Percentiles rank a stretch among this genome's conserved stretches.
These are phyloP conservation scores for Brachionus rotundiformis DNA, from an alignment of 1,140 invertebrate species.

Conservation along the genomic window DNA sequence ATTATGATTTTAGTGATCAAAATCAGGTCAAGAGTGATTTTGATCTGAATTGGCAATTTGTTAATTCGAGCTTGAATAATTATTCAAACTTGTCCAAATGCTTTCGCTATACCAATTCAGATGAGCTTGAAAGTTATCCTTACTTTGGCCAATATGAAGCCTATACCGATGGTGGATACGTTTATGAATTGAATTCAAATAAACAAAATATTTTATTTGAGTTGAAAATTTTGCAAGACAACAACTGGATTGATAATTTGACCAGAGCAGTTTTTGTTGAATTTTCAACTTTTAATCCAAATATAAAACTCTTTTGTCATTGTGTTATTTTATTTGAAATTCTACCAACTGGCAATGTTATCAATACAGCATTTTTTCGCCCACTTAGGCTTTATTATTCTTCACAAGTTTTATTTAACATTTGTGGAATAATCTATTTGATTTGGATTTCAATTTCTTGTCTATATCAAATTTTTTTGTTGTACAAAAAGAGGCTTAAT, in stretches of 20 bases:
- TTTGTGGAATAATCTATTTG: neutral
- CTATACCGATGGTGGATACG: slow-evolving; percentile 67
- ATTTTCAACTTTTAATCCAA: slow-evolving; percentile 75
- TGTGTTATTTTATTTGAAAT: slow-evolving; percentile 70
- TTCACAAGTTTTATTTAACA: neutral
- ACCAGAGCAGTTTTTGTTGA: slow-evolving; percentile 74
- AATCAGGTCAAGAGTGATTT: neutral
- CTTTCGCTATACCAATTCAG: neutral
- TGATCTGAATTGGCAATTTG: neutral
- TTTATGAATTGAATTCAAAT: slow-evolving; percentile 64
- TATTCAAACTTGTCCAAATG: neutral
- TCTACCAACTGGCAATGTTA: slow-evolving; percentile 72
- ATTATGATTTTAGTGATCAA: neutral
- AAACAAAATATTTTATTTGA: slow-evolving; percentile 66
- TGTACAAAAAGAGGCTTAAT: neutral
- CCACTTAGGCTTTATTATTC: slow-evolving; percentile 62
- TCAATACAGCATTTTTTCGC: slow-evolving; percentile 68
- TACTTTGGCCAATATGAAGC: slow-evolving; percentile 68
- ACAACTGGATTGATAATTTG: slow-evolving; percentile 70
- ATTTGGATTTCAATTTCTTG: neutral
- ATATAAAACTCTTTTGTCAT: slow-evolving; percentile 71
- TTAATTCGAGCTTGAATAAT: neutral
- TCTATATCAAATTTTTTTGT: neutral
- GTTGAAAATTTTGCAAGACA: neutral
- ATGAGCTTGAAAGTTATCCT: slow-evolving; percentile 59